Conservation (phyloP, 2,113 vertebrate genomes). For the Orthonyx spaldingii region DNA sequence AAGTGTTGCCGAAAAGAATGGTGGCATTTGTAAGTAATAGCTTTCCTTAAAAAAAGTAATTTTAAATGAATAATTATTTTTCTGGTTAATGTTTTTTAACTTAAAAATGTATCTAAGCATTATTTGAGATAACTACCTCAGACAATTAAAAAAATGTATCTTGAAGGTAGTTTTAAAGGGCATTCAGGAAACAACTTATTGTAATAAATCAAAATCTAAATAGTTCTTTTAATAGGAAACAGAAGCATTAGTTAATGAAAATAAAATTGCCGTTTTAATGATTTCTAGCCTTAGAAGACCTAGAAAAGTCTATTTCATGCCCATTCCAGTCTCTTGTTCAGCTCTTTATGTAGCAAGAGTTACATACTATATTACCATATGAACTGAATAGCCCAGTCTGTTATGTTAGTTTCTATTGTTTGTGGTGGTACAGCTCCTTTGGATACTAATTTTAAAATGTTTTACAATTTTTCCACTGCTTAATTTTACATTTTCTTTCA, state of each 20-base stretch:
- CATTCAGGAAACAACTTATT: background rate
- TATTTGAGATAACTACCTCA: background rate
- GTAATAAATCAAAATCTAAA: background rate
- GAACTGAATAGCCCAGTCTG: background rate
- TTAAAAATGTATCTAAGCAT: background rate
- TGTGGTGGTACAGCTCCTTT: background rate
- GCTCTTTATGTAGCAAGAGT: background rate
- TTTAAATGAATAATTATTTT: background rate
- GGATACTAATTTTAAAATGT: background rate
- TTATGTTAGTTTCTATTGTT: background rate
- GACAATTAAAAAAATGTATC: background rate
- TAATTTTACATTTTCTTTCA: background rate
- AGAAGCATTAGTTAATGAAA: background rate
- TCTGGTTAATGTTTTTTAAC: background rate
- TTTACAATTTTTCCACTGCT: background rate
- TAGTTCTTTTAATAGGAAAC: background rate
- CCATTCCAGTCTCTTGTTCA: background rate
- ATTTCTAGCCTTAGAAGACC: background rate
- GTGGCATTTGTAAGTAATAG: background rate
- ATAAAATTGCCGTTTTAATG: background rate
- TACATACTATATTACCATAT: background rate
- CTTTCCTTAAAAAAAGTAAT: background rate
- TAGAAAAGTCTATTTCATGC: background rate
- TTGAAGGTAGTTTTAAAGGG: background rate
- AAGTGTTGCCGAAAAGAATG: background rate